Conservation (phyloP, 2,113 vertebrate genomes). For the Oryzias javanicus region DNA sequence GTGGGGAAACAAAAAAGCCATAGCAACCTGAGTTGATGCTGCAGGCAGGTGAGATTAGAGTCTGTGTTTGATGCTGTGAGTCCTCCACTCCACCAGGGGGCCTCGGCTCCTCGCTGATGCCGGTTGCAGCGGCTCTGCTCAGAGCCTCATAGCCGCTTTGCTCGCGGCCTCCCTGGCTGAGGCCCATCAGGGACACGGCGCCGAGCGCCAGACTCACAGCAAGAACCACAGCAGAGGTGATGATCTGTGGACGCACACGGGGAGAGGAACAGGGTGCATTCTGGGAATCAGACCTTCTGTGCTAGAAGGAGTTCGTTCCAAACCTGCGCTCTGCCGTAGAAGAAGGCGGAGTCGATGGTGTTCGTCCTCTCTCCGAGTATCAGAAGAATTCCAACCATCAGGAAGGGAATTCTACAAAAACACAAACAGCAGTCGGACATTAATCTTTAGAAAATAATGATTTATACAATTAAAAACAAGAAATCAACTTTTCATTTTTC, state of each 20-base stretch:
- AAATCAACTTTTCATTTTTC: no score
- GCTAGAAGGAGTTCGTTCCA: constrained; percentile 11
- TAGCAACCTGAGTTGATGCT: constrained; percentile 52
- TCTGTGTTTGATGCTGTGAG: constrained; percentile 50
- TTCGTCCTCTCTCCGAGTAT: constrained; percentile 79
- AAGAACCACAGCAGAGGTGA: constrained; percentile 84
- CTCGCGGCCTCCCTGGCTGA: constrained; percentile 82
- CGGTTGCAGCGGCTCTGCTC: constrained; percentile 74
- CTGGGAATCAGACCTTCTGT: neutral
- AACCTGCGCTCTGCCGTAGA: constrained; percentile 94
- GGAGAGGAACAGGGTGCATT: neutral
- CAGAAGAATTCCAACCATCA: constrained; percentile 86
- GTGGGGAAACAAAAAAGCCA: neutral
- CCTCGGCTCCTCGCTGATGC: constrained; percentile 65
- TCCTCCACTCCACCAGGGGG: constrained; percentile 65
- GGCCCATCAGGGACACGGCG: constrained; percentile 87
- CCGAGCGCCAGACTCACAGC: constrained; percentile 85
- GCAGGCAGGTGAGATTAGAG: constrained; percentile 37
- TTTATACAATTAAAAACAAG: no score
- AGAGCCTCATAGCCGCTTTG: constrained; percentile 83
- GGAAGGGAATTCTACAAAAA: constrained; percentile 82
- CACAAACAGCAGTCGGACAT: constrained; percentile 15
- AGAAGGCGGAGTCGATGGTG: constrained; percentile 90
- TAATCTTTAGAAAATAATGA: neutral
- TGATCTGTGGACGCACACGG: constrained; percentile 74